Evolutionary conservation across 2,888 invertebrate species (phyloP), one percentile per base, ranked within the genome.

Genomic region (Drosophila tripunctata): DNA sequence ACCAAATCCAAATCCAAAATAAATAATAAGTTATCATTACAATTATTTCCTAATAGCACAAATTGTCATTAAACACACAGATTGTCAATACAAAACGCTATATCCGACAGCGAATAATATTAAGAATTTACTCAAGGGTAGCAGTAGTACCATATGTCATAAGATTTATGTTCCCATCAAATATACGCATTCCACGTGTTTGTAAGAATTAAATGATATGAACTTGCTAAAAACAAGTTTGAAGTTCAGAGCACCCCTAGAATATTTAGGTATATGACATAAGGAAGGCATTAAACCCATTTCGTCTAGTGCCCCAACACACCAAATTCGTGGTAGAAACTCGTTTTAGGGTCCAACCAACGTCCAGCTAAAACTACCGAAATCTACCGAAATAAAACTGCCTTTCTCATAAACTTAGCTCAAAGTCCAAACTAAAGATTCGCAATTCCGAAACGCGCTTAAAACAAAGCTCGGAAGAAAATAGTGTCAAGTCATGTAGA

Each of bases 231-330:
- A 50, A 51, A 51, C 35, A 21, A 57, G 70, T 69, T 69, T 41
- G 27, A 40, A 40, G 66, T 41, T 72, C 72, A 72, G n/a, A n/a
- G 56, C 70, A 69, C 68, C 68, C 69, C 63, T 69, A 62, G 62
- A 43, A 12, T 3, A 12, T n/a, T 3, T 40, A 3, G n/a, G 22
- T 8, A 8, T 8, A 15, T 15, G 43, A 31, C 38, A 24, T 40
- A 31, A 58, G 63, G 57, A 47, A 64, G 73, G 67, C 56, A 67
- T 61, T 57, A 61, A 69, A 78, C 75, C 52, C 61, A 81, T 70
- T 67, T 45, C 30, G 60, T 52, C 38, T 60, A 45, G 43, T 45
- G 10, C 45, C 31, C 19, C 6, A 50, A 27, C 17, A 50, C 8
- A 3, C 27, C 5, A 19, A 40, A 54, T 33, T 19, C 38, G 30